Evolutionary conservation across 92 coral and sea anemone genomes (phyloP).

Genomic region (Galaxea fascicularis): DNA sequence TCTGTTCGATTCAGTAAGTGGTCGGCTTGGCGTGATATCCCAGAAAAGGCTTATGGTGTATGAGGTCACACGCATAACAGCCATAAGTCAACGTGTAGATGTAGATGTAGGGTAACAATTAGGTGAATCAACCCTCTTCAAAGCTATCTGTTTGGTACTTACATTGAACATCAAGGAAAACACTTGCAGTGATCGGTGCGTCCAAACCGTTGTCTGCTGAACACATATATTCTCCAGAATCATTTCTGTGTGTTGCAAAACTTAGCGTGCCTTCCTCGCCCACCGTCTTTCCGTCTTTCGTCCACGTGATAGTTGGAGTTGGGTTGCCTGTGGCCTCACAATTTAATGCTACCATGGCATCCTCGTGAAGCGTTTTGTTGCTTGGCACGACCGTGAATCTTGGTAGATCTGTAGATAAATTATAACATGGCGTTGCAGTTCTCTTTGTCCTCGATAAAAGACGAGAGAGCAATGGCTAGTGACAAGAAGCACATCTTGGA

Average conservation of each 20-base stretch:
- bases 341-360: not conserved
- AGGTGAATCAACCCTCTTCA: too few relatives aligned
- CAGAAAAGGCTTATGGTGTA: too few relatives aligned
- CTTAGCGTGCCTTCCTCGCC: not conserved
- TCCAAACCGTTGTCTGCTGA: not conserved
- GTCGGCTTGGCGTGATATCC: too few relatives aligned
- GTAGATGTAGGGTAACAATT: not conserved
- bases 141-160: not conserved
- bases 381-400: not conserved
- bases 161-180: constrained; percentile 15
- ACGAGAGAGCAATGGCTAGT: too few relatives aligned
- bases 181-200: not conserved
- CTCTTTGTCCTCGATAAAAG: too few relatives aligned
- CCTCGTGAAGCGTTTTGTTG: not conserved
- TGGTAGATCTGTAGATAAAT: not conserved
- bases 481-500: too few relatives aligned
- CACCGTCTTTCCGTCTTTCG: not conserved
- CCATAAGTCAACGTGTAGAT: too few relatives aligned
- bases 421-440: too few relatives aligned
- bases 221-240: not conserved
- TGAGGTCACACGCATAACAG: too few relatives aligned
- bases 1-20: too few relatives aligned
- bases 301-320: not conserved
- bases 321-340: constrained; percentile 13
- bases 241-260: not conserved